A percentile compares a stretch with the other conserved stretches of the same genome.
Conservation (phyloP, 35 echinoderm and acorn worm species). For the Heliocidaris tuberculata region DNA sequence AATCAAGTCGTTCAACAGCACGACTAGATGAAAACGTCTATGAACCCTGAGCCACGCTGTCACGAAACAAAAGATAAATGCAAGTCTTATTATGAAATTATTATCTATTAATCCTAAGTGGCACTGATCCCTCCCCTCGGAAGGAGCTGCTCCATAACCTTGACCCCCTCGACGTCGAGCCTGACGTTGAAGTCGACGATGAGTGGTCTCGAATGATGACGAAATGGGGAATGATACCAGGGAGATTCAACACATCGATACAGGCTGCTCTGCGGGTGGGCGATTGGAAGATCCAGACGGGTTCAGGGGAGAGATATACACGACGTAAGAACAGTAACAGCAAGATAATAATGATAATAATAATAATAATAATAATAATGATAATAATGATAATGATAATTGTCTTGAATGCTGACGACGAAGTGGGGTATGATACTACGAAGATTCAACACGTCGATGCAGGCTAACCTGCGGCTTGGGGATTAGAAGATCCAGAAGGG, state of each 20-base stretch:
- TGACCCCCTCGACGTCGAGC: slow-evolving; percentile 49
- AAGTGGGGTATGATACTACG: not conserved
- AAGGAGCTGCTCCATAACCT: slow-evolving; percentile 68
- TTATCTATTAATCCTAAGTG: not conserved
- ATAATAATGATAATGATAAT: too few relatives aligned
- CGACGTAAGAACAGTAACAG: too few relatives aligned
- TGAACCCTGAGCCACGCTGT: too few relatives aligned
- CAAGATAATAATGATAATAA: too few relatives aligned
- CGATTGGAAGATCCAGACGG: slow-evolving; percentile 76
- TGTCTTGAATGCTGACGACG: too few relatives aligned
- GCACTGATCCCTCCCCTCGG: slow-evolving; percentile 33
- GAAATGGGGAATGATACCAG: not conserved
- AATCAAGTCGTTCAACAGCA: too few relatives aligned
- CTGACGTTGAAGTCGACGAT: not conserved
- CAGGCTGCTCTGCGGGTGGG: slow-evolving; percentile 65
- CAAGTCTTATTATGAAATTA: too few relatives aligned
- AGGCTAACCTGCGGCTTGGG: slow-evolving; percentile 50
- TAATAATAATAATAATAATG: too few relatives aligned
- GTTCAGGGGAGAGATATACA: not conserved
- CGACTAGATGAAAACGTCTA: too few relatives aligned
- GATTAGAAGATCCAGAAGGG: slow-evolving; percentile 76
- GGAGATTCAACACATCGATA: slow-evolving; percentile 51
- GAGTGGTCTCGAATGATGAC: not conserved
- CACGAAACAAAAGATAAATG: too few relatives aligned
- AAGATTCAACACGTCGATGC: slow-evolving; percentile 45